phyloP scores from a whole-genome alignment of 2,888 invertebrate species.

The Drosophila hamatofila region DNA sequence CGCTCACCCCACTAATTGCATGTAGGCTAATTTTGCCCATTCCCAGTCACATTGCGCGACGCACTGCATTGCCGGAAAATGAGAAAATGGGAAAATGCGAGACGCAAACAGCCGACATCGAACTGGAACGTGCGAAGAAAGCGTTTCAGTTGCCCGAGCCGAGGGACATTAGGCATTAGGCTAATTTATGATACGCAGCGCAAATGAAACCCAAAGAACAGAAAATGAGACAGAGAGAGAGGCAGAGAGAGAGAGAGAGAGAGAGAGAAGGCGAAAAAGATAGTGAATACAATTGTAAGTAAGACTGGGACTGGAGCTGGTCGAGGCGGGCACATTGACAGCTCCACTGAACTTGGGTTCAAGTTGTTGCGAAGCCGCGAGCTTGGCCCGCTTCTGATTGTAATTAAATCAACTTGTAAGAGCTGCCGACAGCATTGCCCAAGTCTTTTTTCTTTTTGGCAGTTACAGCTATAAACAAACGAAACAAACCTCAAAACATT shows the following conservation, averaged over 20 bases:
- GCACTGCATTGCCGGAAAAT: slow-evolving; percentile 24
- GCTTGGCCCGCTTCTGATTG: slow-evolving; percentile 57
- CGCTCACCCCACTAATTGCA: slow-evolving; percentile 63
- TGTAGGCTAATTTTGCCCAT: slow-evolving; percentile 64
- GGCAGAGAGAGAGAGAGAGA: not conserved
- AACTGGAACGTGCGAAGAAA: slow-evolving; percentile 71
- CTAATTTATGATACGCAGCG: slow-evolving; percentile 25
- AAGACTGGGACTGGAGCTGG: slow-evolving; percentile 15
- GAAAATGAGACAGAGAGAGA: not conserved
- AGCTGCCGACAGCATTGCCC: slow-evolving; percentile 41
- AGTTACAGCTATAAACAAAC: slow-evolving; percentile 25
- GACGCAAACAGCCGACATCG: slow-evolving; percentile 14
- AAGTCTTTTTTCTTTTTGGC: slow-evolving; percentile 15
- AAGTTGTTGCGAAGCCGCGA: slow-evolving; percentile 46
- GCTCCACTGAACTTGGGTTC: slow-evolving; percentile 75
- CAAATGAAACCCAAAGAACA: slow-evolving; percentile 11
- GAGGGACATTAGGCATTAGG: slow-evolving; percentile 24
- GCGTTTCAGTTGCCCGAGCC: slow-evolving; percentile 5
- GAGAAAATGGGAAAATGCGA: not conserved
- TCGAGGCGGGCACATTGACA: slow-evolving; percentile 47
- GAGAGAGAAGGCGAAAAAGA: not conserved
- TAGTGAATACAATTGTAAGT: slow-evolving; percentile 7
- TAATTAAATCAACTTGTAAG: slow-evolving; percentile 70
- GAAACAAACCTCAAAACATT: slow-evolving; percentile 52
- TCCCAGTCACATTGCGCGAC: slow-evolving; percentile 52